These are phyloP conservation scores for Alethe diademata DNA, from an alignment of 2,113 vertebrate species.

Conservation along the genomic window DNA sequence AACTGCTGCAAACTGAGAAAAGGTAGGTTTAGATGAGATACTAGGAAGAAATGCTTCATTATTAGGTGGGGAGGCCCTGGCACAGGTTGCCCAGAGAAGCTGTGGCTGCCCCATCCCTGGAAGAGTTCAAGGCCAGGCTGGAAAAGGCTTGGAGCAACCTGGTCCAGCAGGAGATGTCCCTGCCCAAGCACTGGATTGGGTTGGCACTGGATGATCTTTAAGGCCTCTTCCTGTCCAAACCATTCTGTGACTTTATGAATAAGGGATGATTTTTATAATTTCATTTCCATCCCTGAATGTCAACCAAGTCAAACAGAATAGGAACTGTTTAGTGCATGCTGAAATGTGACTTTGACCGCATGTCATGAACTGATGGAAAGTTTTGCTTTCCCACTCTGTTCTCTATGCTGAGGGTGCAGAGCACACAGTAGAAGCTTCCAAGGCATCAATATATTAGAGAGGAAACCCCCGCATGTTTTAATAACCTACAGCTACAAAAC, in stretches of 20 bases:
- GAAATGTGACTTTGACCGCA: constrained; percentile 6
- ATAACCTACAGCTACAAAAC: background rate
- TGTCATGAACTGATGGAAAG: constrained; percentile 41
- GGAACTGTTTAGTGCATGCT: constrained; percentile 44
- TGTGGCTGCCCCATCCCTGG: background rate
- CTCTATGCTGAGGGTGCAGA: background rate
- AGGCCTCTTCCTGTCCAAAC: background rate
- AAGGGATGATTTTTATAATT: constrained; percentile 19
- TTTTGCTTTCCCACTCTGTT: constrained; percentile 49
- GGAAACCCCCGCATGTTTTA: background rate
- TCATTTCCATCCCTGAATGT: constrained; percentile 30
- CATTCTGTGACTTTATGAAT: background rate
- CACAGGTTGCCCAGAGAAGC: background rate
- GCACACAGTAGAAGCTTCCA: constrained; percentile 26
- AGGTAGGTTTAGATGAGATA: background rate
- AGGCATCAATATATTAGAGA: constrained; percentile 20
- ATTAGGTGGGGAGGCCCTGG: background rate
- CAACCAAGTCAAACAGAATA: constrained; percentile 46
- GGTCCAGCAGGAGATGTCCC: background rate
- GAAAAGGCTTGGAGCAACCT: background rate
- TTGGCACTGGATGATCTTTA: background rate
- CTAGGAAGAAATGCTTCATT: background rate
- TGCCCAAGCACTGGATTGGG: background rate
- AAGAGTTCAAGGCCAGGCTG: background rate
- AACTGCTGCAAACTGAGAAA: background rate